These are phyloP conservation scores for Athrips mouffetella DNA, from an alignment of 2,888 invertebrate species.

Conservation along the genomic window DNA sequence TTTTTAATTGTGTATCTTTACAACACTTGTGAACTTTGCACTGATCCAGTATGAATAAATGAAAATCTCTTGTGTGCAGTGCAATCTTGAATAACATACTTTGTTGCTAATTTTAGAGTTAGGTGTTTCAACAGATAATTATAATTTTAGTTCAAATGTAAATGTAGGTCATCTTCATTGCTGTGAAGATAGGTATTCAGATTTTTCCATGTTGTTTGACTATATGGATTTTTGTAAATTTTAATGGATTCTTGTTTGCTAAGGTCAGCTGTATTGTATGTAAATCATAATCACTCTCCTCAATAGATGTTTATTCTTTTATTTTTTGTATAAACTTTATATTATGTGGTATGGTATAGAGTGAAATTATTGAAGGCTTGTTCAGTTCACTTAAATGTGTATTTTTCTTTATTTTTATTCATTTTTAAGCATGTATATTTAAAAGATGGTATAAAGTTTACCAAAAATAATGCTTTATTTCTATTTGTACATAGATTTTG, in stretches of 20 bases:
- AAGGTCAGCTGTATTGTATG: constrained; percentile 13
- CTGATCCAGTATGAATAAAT: constrained; percentile 39
- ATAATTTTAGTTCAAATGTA: constrained; percentile 18
- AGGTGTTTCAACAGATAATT: constrained; percentile 30
- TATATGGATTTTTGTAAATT: constrained; percentile 12
- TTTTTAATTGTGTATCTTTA: constrained; percentile 16
- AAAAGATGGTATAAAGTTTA: constrained; percentile 31
- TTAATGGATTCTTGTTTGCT: background rate
- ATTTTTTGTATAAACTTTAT: constrained; percentile 12
- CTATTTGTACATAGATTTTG: constrained; percentile 36
- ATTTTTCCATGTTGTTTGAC: constrained; percentile 2
- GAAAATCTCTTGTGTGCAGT: constrained; percentile 49
- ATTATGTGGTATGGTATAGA: constrained; percentile 1
- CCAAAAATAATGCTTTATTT: constrained; percentile 35
- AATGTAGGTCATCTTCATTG: constrained; percentile 5
- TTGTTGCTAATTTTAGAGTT: constrained; percentile 40
- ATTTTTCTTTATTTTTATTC: constrained; percentile 15
- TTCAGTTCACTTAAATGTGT: constrained; percentile 9
- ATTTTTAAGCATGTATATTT: constrained; percentile 25
- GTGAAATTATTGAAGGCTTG: background rate
- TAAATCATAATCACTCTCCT: constrained; percentile 14
- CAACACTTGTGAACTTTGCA: constrained; percentile 55
- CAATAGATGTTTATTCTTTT: background rate
- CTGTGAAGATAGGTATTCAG: background rate
- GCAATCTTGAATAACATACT: constrained; percentile 45